Conservation (phyloP, 2,888 invertebrate species). For the Harpalus rubripes region DNA sequence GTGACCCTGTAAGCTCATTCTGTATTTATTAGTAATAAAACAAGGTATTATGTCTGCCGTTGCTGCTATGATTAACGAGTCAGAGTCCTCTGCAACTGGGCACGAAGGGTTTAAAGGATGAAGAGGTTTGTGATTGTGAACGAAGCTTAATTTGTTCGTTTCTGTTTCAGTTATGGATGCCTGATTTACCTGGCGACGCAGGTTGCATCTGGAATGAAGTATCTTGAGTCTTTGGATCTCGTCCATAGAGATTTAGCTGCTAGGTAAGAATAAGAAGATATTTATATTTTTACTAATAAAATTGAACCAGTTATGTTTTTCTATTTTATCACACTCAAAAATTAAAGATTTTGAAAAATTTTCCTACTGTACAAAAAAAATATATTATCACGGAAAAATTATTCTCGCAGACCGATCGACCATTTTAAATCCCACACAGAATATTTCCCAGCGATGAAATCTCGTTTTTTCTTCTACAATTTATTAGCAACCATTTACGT, state of each 20-base stretch:
- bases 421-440: too few relatives aligned
- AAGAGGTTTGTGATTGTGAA: constrained; percentile 21
- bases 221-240: constrained; percentile 92
- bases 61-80: constrained; percentile 66
- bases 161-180: constrained; percentile 86
- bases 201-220: constrained; percentile 96
- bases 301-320: too few relatives aligned
- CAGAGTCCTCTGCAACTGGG: constrained; percentile 20
- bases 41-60: constrained; percentile 70
- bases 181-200: constrained; percentile 92
- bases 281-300: background rate
- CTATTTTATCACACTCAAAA: too few relatives aligned
- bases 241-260: constrained; percentile 94
- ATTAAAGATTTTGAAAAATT: too few relatives aligned
- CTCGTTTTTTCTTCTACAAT: too few relatives aligned
- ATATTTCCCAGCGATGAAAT: too few relatives aligned
- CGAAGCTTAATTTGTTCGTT: constrained; percentile 55
- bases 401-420: too few relatives aligned
- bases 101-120: constrained; percentile 8
- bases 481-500: too few relatives aligned
- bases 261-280: constrained; percentile 80
- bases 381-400: too few relatives aligned
- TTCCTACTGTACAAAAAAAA: too few relatives aligned
- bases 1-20: constrained; percentile 72
- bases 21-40: constrained; percentile 72